Conservation (phyloP, 2,113 vertebrate species). For the Amblyornis subalaris region DNA sequence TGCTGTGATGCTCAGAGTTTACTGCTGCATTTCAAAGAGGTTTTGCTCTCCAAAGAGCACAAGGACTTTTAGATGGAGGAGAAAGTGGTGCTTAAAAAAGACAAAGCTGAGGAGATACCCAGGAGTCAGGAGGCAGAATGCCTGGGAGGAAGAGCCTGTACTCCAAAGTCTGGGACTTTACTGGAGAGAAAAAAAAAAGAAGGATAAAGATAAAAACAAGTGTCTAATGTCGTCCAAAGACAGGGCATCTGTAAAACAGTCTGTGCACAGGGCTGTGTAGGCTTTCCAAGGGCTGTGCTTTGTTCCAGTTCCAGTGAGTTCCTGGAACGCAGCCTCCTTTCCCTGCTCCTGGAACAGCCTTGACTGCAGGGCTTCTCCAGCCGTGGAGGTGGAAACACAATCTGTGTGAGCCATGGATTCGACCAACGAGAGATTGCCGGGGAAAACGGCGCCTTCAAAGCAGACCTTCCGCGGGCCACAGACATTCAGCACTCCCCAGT, state of each 20-base stretch:
- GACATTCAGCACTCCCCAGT: not conserved
- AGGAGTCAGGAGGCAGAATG: not conserved
- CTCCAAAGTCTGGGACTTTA: not conserved
- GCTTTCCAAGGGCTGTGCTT: conserved; percentile 65
- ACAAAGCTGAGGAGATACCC: not conserved
- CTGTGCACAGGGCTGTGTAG: conserved; percentile 36
- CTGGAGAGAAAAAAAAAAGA: not conserved
- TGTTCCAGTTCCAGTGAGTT: conserved; percentile 66
- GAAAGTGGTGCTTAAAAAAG: not conserved
- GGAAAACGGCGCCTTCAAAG: conserved; percentile 21
- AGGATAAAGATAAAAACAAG: conserved; percentile 40
- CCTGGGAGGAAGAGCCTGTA: not conserved
- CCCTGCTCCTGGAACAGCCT: conserved; percentile 57
- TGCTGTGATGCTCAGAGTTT: not conserved
- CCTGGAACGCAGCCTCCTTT: conserved; percentile 62
- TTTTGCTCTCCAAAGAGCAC: not conserved
- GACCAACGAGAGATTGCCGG: conserved; percentile 19
- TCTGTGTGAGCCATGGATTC: not conserved
- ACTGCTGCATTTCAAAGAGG: not conserved
- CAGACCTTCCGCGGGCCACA: not conserved
- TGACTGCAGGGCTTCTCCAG: conserved; percentile 58
- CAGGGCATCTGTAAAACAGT: conserved; percentile 57
- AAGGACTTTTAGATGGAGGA: not conserved
- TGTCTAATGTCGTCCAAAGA: conserved; percentile 43
- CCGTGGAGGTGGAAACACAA: conserved; percentile 52